These are phyloP conservation scores for Hesperia comma DNA, from an alignment of 2,888 invertebrate species.

Conservation along the genomic window DNA sequence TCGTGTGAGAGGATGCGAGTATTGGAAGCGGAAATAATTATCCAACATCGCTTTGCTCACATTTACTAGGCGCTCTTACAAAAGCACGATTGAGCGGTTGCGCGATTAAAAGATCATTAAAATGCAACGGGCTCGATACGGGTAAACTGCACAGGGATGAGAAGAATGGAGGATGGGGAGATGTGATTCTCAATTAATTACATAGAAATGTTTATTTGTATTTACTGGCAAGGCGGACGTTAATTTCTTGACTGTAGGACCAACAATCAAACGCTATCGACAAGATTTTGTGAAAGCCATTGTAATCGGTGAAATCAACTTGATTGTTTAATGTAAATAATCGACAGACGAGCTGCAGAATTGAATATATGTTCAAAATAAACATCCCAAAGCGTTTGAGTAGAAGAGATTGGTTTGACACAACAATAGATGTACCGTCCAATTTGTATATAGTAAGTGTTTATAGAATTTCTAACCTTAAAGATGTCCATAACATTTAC, in stretches of 20 bases:
- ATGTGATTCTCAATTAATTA: constrained; percentile 66
- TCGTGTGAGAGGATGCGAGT: constrained; percentile 49
- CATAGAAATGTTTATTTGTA: constrained; percentile 38
- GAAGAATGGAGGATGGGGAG: constrained; percentile 48
- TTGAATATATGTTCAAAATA: too few species aligned
- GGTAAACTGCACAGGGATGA: constrained; percentile 59
- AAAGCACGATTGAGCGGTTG: constrained; percentile 54
- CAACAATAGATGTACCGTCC: too few species aligned
- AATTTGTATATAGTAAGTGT: too few species aligned
- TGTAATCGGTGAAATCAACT: too few species aligned
- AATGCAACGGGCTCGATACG: constrained; percentile 74
- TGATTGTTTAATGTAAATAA: too few species aligned
- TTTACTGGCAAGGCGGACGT: too few species aligned
- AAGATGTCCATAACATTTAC: constrained; percentile 15
- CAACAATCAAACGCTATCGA: too few species aligned
- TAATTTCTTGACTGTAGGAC: too few species aligned
- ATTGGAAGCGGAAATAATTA: constrained; percentile 66
- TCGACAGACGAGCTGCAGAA: too few species aligned
- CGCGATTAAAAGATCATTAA: constrained; percentile 76
- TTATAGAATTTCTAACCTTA: neutral
- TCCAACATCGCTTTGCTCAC: constrained; percentile 55
- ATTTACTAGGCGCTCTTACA: constrained; percentile 51
- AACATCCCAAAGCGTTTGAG: too few species aligned
- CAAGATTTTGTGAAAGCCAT: too few species aligned
- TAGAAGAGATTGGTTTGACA: too few species aligned